phyloP scores from a whole-genome alignment of 2,113 vertebrate genomes.

The Seriola rivoliana region DNA sequence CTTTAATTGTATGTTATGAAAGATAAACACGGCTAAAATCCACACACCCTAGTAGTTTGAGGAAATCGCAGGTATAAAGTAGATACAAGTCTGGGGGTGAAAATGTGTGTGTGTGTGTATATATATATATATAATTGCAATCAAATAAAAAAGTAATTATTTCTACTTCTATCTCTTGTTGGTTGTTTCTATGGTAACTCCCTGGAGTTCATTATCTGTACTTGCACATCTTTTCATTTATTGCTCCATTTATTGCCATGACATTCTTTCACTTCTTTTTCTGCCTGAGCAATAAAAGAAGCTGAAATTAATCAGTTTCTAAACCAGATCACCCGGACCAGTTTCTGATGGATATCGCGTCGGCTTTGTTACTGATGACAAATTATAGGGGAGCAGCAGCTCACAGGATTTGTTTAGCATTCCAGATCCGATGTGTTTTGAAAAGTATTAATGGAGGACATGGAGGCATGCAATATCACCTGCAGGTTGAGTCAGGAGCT shows the following conservation, averaged over 20 bases:
- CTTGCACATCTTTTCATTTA: slow-evolving; percentile 5
- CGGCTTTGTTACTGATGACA: slow-evolving; percentile 72
- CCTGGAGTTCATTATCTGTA: not conserved
- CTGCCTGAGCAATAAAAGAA: slow-evolving; percentile 10
- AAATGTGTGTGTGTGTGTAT: not conserved
- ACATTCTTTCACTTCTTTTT: slow-evolving; percentile 3
- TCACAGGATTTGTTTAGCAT: slow-evolving; percentile 79
- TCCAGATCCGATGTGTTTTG: slow-evolving; percentile 77
- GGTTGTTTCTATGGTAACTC: not conserved
- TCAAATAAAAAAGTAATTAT: not conserved
- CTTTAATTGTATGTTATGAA: slow-evolving; percentile 18
- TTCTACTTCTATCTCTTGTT: not conserved
- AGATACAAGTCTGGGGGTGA: not conserved
- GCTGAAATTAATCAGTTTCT: slow-evolving; percentile 41
- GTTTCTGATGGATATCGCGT: slow-evolving; percentile 70
- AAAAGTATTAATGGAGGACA: slow-evolving; percentile 75
- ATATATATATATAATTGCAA: not conserved
- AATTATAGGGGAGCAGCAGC: slow-evolving; percentile 63
- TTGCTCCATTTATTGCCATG: not conserved
- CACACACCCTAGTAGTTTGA: not conserved
- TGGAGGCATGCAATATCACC: slow-evolving; percentile 70
- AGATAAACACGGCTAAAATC: not conserved
- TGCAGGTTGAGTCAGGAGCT: slow-evolving; percentile 75
- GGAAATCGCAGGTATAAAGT: not conserved
- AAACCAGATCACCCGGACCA: slow-evolving; percentile 11